phyloP scores from a whole-genome alignment of 2,888 invertebrate species.

The Carcina quercana region DNA sequence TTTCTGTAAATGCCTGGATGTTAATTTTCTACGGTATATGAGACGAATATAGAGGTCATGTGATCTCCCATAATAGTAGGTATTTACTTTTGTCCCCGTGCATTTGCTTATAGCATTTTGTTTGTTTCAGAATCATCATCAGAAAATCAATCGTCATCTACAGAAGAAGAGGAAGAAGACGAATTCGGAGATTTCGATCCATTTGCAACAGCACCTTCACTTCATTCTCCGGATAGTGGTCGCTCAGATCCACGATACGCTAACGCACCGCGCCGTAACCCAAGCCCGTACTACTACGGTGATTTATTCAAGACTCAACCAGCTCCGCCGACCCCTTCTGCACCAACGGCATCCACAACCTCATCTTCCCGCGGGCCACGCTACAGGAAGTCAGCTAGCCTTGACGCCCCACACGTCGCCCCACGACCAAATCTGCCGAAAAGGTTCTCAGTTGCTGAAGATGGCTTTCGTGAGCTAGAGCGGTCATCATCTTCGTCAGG shows the following conservation, averaged over 20 bases:
- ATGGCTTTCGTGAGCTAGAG: conserved; percentile 76
- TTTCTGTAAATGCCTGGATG: conserved; percentile 31
- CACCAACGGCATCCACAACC: conserved; percentile 56
- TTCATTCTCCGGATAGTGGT: conserved; percentile 82
- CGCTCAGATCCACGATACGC: conserved; percentile 71
- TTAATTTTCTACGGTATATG: conserved; percentile 45
- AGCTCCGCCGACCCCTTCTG: conserved; percentile 61
- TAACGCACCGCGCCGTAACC: conserved; percentile 78
- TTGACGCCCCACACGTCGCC: conserved; percentile 82
- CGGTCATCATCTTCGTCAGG: conserved; percentile 73
- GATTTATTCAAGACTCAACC: conserved; percentile 78
- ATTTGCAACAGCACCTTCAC: conserved; percentile 69
- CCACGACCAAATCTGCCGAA: conserved; percentile 76
- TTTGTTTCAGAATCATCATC: conserved; percentile 61
- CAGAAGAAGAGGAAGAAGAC: conserved; percentile 76
- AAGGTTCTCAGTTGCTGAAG: conserved; percentile 81
- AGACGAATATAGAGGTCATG: no score
- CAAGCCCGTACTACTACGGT: conserved; percentile 89
- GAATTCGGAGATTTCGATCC: conserved; percentile 70
- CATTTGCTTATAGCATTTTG: conserved; percentile 2
- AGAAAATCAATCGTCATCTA: conserved; percentile 62
- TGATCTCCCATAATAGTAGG: no score
- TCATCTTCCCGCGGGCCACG: conserved; percentile 68
- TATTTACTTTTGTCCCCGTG: no score
- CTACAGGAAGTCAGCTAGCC: conserved; percentile 82